Base-by-base conservation (phyloP, 2,888 invertebrate genomes). In the Apoda limacodes region DNA sequence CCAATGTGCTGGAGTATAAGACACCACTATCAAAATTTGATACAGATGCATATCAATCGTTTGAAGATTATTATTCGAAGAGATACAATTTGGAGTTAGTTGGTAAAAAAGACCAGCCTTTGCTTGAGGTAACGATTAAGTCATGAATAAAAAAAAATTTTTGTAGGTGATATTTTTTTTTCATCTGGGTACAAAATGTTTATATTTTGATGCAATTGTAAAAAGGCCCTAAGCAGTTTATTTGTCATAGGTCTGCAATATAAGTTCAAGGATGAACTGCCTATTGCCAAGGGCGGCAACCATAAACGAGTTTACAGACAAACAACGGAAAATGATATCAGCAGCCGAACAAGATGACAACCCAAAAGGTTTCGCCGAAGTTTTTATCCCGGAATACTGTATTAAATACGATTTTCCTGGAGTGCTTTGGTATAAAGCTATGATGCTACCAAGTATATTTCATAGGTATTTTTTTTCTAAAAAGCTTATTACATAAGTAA, bases 321-420 rank as follows among this genome's bases (percentile, higher is more conserved):
- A 74, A 35, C 75, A 76, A 36, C 49, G 50, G 33, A 72, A 62
- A 30, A 35, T 60, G 4, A 52, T 71, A 15, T 51, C 66, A 0
- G 44, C 49, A 0, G 53, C 60, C 0, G 66, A 68, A 31, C 78
- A 81, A 2, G 85, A 86, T 24, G 84, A 85, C 43, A 53, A 63
- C 36, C 54, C 55, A 2, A 65, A 61, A 21, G 55, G 48, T 9
- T 80, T 83, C 36, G 69, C 78, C 1, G 88, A 92, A 44, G 83
- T 89, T 34, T 83, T 98, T 24, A 84, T 98, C 7, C 95, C 98
- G 0, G 98, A 99, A 67, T 82, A 95, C 40, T 93, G 95, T 55
- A 83, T 87, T 13, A 86, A 83, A 50, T 87, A 87, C 40, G 76
- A 82, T 1, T 91, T 85, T 55, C 90, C 92, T 0, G 84, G 88